Conservation (phyloP, 1,140 invertebrate species). For the Agrypnia vestita region DNA sequence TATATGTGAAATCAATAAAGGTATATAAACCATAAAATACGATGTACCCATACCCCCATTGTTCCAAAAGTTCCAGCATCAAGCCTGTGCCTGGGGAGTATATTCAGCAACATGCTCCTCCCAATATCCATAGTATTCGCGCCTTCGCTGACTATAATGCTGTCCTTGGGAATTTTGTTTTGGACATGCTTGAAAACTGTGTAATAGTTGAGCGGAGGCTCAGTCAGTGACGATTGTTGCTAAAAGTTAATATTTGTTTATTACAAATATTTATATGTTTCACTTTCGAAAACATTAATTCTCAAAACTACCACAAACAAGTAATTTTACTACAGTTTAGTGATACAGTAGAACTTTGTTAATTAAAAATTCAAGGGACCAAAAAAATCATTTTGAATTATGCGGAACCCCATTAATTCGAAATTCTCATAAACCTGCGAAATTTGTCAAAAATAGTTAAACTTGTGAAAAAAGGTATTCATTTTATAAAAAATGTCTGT, state of each 20-base stretch:
- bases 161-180: conserved; percentile 83
- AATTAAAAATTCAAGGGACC: too few species aligned
- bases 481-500: too few species aligned
- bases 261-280: conserved; percentile 7
- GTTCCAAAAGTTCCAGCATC: conserved; percentile 97
- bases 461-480: too few species aligned
- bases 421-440: too few species aligned
- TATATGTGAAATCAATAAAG: neutral
- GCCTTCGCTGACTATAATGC: conserved; percentile 96
- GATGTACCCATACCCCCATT: conserved; percentile 84
- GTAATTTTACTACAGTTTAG: too few species aligned
- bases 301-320: too few species aligned
- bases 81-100: conserved; percentile 86
- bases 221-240: conserved; percentile 63
- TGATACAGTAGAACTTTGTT: too few species aligned
- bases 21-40: neutral
- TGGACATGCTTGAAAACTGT: conserved; percentile 89
- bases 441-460: too few species aligned
- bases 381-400: too few species aligned
- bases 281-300: too few species aligned
- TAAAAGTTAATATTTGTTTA: conserved; percentile 38
- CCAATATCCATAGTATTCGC: conserved; percentile 99
- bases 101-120: conserved; percentile 88
- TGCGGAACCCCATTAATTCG: too few species aligned
- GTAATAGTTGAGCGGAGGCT: conserved; percentile 94